A percentile compares a stretch with the other conserved stretches of the same genome.
phyloP scores from a whole-genome alignment of 2,888 invertebrate species.

The Ophion ventricosus region DNA sequence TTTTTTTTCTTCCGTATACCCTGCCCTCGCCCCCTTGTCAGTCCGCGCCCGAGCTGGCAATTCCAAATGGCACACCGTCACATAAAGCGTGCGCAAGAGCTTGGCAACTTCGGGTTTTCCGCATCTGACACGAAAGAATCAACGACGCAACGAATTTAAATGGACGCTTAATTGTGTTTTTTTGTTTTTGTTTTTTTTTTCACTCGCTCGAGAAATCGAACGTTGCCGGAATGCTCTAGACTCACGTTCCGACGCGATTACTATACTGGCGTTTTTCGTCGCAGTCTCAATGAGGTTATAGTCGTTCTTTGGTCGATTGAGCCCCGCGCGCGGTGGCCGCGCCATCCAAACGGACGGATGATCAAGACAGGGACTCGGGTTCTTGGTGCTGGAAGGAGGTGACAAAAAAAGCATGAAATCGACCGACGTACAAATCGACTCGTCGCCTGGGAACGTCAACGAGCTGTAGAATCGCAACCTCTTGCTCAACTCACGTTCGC shows the following conservation, averaged over 20 bases:
- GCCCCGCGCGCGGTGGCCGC: slow-evolving; percentile 37
- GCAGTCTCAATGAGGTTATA: slow-evolving; percentile 61
- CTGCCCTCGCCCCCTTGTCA: background rate
- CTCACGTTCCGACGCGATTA: slow-evolving; percentile 39
- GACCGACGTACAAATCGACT: slow-evolving; percentile 63
- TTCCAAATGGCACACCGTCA: slow-evolving; percentile 17
- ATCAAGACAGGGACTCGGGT: slow-evolving; percentile 26
- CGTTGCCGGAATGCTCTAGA: slow-evolving; percentile 24
- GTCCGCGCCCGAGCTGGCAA: slow-evolving; percentile 6
- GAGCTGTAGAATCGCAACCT: slow-evolving; percentile 23
- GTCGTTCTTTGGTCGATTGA: slow-evolving; percentile 51
- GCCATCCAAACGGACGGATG: slow-evolving; percentile 50
- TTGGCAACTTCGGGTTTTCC: slow-evolving; percentile 20
- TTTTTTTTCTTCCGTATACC: slow-evolving; percentile 30
- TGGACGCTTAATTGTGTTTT: slow-evolving; percentile 62
- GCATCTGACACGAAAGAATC: slow-evolving; percentile 35
- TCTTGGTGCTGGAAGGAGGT: slow-evolving; percentile 14
- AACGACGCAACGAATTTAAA: slow-evolving; percentile 67
- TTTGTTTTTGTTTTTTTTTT: too few relatives aligned
- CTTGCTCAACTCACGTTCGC: background rate
- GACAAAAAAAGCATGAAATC: slow-evolving; percentile 59
- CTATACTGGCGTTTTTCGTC: slow-evolving; percentile 56
- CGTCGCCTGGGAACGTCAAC: slow-evolving; percentile 55
- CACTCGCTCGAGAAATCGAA: slow-evolving; percentile 37
- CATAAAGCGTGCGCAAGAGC: slow-evolving; percentile 26